Evolutionary conservation across 2,888 invertebrate species (phyloP).

Genomic region (Epinotia bilunana): DNA sequence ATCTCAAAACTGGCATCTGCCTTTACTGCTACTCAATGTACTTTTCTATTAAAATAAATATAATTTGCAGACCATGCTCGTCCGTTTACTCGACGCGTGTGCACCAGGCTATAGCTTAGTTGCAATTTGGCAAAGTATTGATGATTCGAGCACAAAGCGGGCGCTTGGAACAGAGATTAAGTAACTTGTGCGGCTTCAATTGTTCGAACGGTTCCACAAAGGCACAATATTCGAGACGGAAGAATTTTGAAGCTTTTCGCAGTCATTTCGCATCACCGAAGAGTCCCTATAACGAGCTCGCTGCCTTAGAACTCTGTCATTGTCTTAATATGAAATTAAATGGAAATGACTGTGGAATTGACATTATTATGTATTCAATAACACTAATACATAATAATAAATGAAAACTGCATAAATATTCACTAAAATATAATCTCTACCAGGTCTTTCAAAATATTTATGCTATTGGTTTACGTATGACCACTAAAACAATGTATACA

Average conservation of each 20-base stretch:
- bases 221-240: conserved; percentile 71
- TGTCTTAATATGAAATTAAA: conserved; percentile 17
- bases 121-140: conserved; percentile 65
- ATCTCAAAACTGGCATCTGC: no score
- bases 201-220: conserved; percentile 67
- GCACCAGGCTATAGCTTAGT: conserved; percentile 7
- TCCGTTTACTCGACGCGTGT: background rate
- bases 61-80: background rate
- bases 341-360: no score
- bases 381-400: no score
- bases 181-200: conserved; percentile 73
- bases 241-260: conserved; percentile 70
- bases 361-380: no score
- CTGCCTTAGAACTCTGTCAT: background rate
- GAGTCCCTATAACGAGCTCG: conserved; percentile 49
- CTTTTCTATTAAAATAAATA: background rate
- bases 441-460: no score
- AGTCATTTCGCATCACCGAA: conserved; percentile 60
- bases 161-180: conserved; percentile 67
- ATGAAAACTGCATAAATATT: no score
- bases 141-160: conserved; percentile 71
- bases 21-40: background rate
- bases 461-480: no score
- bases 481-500: no score
- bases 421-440: no score